phyloP scores from a whole-genome alignment of 2,113 vertebrate genomes.

The Dunckerocampus dactyliophorus region DNA sequence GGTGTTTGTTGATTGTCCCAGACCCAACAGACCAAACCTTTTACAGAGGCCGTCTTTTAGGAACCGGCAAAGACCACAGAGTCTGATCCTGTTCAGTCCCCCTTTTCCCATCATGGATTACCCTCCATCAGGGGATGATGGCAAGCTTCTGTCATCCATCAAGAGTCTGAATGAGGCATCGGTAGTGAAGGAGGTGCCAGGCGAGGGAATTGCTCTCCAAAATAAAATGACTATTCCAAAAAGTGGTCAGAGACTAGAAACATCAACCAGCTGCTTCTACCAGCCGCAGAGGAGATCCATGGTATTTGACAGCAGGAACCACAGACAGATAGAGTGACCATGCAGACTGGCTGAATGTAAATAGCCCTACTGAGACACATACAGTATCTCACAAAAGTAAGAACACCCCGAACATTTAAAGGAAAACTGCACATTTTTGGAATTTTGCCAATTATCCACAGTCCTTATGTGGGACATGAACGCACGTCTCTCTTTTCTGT shows the following conservation, averaged over 20 bases:
- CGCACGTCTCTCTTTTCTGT: too few species aligned
- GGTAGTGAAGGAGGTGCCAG: constrained; percentile 71
- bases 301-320: constrained; percentile 91
- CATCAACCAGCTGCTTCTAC: constrained; percentile 97
- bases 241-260: constrained; percentile 95
- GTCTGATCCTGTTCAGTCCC: constrained; percentile 94
- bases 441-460: too few species aligned
- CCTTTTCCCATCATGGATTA: constrained; percentile 97
- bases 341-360: constrained; percentile 17
- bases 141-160: constrained; percentile 84
- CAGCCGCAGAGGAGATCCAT: constrained; percentile 96
- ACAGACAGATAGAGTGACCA: constrained; percentile 86
- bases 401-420: too few species aligned
- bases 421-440: too few species aligned
- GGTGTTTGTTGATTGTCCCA: constrained; percentile 80
- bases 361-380: constrained; percentile 7
- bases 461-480: too few species aligned
- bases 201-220: constrained; percentile 78
- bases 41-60: constrained; percentile 86
- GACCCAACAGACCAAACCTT: constrained; percentile 78
- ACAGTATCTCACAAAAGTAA: constrained; percentile 1
- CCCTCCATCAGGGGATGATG: constrained; percentile 78
- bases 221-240: constrained; percentile 98
- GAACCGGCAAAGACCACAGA: constrained; percentile 91
- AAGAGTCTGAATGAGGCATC: constrained; percentile 79